phyloP scores from a whole-genome alignment of 2,797 vertebrate species.

The Chiloscyllium punctatum region DNA sequence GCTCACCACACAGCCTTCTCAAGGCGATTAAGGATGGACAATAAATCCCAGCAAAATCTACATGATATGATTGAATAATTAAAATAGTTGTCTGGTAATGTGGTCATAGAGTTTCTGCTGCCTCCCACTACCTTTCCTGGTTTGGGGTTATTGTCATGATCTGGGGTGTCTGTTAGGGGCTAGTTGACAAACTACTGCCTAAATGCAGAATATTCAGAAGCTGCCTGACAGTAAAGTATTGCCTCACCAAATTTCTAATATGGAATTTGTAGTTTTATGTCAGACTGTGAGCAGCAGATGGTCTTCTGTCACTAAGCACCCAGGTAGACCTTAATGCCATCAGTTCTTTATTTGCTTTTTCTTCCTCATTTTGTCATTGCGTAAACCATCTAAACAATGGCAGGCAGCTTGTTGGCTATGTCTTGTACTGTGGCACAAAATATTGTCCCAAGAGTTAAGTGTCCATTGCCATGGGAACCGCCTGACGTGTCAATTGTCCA shows the following conservation, averaged over 20 bases:
- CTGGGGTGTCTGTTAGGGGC: neutral
- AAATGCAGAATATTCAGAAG: neutral
- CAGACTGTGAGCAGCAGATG: neutral
- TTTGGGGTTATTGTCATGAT: neutral
- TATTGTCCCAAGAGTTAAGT: neutral
- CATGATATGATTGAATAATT: neutral
- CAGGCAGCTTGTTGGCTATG: neutral
- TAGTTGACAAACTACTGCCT: neutral
- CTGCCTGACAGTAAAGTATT: neutral
- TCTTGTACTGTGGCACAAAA: neutral
- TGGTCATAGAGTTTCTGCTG: neutral
- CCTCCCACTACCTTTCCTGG: no score
- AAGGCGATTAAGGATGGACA: neutral
- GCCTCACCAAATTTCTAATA: neutral
- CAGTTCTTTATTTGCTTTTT: neutral
- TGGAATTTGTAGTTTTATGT: neutral
- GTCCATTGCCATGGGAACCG: neutral
- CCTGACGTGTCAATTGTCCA: neutral
- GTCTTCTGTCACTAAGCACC: neutral
- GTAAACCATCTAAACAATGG: neutral
- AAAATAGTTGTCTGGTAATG: neutral
- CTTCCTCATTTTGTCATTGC: neutral
- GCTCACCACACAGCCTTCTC: neutral
- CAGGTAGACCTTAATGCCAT: neutral
- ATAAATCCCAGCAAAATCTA: neutral